Evolutionary conservation across 2,797 vertebrate species (phyloP), one percentile per base, ranked within the genome.

Genomic region (Oryzias dopingdopingensis): DNA sequence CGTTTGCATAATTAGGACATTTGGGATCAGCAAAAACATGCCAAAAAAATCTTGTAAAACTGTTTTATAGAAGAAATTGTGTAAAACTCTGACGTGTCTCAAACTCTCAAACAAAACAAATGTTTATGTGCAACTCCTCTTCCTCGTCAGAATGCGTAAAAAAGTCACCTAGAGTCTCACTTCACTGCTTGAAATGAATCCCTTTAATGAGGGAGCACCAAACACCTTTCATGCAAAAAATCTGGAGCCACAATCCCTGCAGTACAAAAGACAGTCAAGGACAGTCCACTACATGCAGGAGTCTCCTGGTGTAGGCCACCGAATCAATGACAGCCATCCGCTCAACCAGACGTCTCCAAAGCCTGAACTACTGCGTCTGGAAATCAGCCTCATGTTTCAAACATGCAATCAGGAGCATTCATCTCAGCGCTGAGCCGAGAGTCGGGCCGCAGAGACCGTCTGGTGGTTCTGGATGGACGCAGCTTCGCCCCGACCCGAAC

Each of bases 371-470:
- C 18, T 43, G 17, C 43, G 24, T 43, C 52, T 52, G n/a, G 67
- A 77, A 77, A 62, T 56, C 59, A 65, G 65, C 54, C 75, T 76
- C 76, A 85, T 85, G 77, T 82, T 88, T 84, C 61, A 83, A n/a
- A 75, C 81, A 86, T 83, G 79, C 65, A 85, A 85, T 83, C 75
- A 85, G 14, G 41, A 42, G 37, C 57, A 56, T 70, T 85, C 59
- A 71, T 45, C 5, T 41, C 65, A 63, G 62, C 51, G 76, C 56
- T 80, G 67, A 78, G 59, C 59, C 51, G 12, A 2, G 59, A 57
- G 40, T 13, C 23, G 48, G 48, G 50, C 42, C 10, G 4, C 43
- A 5, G 42, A 53, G 32, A 40, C 45, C 5, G 45, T 52, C 61
- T 56, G 65, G 20, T 55, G 57, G 16, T 17, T 51, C 15, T 2